Base-by-base conservation (phyloP, 2,888 invertebrate genomes). In the Melangyna quadrimaculata region DNA sequence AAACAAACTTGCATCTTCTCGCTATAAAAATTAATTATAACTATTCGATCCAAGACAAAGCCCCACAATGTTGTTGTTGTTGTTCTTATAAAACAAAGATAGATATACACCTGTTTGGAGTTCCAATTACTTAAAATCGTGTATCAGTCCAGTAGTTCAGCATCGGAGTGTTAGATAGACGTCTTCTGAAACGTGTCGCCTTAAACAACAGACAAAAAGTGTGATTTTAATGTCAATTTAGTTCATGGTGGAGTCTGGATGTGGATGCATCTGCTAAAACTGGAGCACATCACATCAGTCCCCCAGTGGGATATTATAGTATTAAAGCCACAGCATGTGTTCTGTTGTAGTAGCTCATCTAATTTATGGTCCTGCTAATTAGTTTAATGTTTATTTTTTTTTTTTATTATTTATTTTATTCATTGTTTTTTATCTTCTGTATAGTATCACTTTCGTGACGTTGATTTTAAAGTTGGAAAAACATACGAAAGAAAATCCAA, bases 321-420 rank as follows among this genome's bases (percentile, higher is more conserved):
- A 35, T 14, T 8, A 35, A 35, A 57, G 19, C 19, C 19, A 32
- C 74, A 75, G 45, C 63, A 45, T 65, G 63, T 65, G 63, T 45
- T 45, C 43, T 19, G 10, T 57, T 17, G 27, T 63, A n/a, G 69
- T 71, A 61, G 80, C 55, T 57, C 51, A 22, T 43, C 69, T 86
- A 78, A 86, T 86, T 86, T 86, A 86, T 86, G 86, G 77, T 57
- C 70, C 73, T 73, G 86, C 81, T 86, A 86, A 86, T 86, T 86
- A 83, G 83, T 83, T 83, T 71, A 74, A 83, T 83, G 83, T 79
- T 74, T 63, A 27, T 74, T 57, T n/a, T n/a, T n/a, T n/a, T n/a
- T n/a, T n/a, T n/a, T n/a, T n/a, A n/a, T n/a, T n/a, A n/a, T n/a
- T 24, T 55, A 24, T 59, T 55, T 32, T 59, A 35, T 59, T 59